Evolutionary conservation across 2,113 vertebrate genomes (phyloP), one percentile per base, ranked within the genome.

Genomic region (Megaleporinus macrocephalus): DNA sequence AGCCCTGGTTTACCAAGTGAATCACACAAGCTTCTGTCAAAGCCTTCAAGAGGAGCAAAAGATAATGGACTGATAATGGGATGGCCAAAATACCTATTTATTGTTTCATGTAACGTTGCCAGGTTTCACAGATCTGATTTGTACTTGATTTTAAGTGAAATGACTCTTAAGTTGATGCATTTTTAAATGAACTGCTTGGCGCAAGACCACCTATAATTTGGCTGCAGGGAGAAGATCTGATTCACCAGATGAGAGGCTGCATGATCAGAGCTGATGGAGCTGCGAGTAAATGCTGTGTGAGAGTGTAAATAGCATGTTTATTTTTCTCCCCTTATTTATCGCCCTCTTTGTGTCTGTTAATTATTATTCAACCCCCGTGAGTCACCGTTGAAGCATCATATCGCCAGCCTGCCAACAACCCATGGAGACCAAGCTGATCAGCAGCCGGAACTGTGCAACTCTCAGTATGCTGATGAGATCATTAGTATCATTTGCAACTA

Each of bases 281-380:
- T 57, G 73, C 83, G 85, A 85, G 86, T 63, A 18, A 70, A 84
- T 68, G 47, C 68, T 78, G 61, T 82, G 55, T 24, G 80, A 47
- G 75, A 83, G 85, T 93, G 93, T 93, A 93, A 87, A 93, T 92
- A 93, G 89, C 72, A 81, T 91, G 91, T 90, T 91, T 90, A 87
- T 87, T 87, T 87, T 83, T 83, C 83, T 88, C 82, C 74, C 30
- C 4, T 85, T 86, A 86, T 89, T 86, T 86, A 84, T 86, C 79
- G 79, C 83, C 84, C 85, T 86, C 81, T 85, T 4, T 87, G 76
- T 73, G 77, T 79, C 71, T 29, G 82, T 87, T 81, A 65, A 61
- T 71, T 86, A 86, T 89, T 85, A 86, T 83, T 81, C 74, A 86
- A 44, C 72, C 66, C 78, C 61, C 63, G 70, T 66, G 68, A 81